phyloP scores from a whole-genome alignment of 1,140 invertebrate genomes.

The Anoplophora glabripennis region DNA sequence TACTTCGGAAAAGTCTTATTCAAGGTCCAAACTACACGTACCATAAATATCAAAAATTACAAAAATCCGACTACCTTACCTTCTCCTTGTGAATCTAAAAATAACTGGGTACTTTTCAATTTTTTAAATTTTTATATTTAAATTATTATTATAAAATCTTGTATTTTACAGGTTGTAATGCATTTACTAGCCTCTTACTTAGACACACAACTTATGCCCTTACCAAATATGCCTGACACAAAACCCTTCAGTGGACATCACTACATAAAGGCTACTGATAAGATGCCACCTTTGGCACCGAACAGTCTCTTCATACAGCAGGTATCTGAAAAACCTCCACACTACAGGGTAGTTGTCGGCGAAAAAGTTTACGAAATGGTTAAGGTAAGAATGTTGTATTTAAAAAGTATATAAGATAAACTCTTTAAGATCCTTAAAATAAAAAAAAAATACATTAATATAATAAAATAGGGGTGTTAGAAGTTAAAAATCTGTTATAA shows the following conservation, averaged over 20 bases:
- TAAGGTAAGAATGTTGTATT: slow-evolving; percentile 52
- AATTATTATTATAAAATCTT: slow-evolving; percentile 1
- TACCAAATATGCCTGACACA: slow-evolving; percentile 71
- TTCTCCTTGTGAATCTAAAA: too few species aligned
- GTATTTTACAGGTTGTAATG: slow-evolving; percentile 68
- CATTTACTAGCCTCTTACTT: slow-evolving; percentile 78
- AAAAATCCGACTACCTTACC: too few species aligned
- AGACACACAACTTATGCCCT: slow-evolving; percentile 73
- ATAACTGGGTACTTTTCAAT: too few species aligned
- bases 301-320: slow-evolving; percentile 57
- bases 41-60: too few species aligned
- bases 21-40: too few species aligned
- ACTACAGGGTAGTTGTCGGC: slow-evolving; percentile 66
- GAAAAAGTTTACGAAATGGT: slow-evolving; percentile 63
- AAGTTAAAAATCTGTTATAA: too few species aligned
- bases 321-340: slow-evolving; percentile 64
- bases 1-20: too few species aligned
- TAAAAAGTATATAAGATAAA: too few species aligned
- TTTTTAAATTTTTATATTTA: too few species aligned
- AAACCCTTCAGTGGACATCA: slow-evolving; percentile 67
- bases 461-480: too few species aligned
- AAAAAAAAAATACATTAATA: too few species aligned
- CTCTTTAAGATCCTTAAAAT: too few species aligned
- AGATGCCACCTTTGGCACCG: slow-evolving; percentile 48
- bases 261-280: slow-evolving; percentile 59